Evolutionary conservation across 2,797 vertebrate species (phyloP), one percentile per base, ranked within the genome.

Genomic region (Phalloptychus januarius): DNA sequence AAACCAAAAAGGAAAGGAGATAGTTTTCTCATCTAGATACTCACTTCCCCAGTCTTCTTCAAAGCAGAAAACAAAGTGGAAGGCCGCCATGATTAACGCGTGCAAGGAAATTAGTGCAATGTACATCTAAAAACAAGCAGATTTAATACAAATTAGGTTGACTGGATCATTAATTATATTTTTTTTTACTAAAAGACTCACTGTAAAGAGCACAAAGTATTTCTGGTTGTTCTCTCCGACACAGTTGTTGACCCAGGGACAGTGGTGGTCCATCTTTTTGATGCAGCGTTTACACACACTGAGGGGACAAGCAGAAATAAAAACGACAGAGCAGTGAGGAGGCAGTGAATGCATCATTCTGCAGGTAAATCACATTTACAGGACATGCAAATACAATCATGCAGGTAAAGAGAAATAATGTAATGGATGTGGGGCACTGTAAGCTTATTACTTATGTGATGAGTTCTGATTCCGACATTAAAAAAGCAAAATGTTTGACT

Each of bases 191-290:
- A 16, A 15, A 75, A 72, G 72, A 97, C 98, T 98, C 91, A 99
- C 98, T 79, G 98, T 99, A 95, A 99, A 99, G 86, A 99, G 96
- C 86, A 99, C 98, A 92, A 99, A 99, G 95, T 97, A 99, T 89
- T 99, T 99, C 96, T 99, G 98, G 96, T 99, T 99, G 92, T 94
- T 99, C 92, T 99, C 98, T 83, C 98, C 98, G 1, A 99, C 98
- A 74, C 98, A 99, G 96, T 99, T 99, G 90, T 99, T 99, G 89
- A 99, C 98, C 98, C 98, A 99, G 0, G 98, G 98, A 90, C 98
- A 99, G 93, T 99, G 98, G 93, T 99, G 98, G 93, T 99, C 98
- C 98, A 99, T 99, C 95, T 99, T 99, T 78, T 96, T 97, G 90
- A 99, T 99, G 93, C 98, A 99, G 87, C 98, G 96, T 91, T 99